Evolutionary conservation across 2,113 vertebrate genomes (phyloP).

Genomic region (Heptranchias perlo): DNA sequence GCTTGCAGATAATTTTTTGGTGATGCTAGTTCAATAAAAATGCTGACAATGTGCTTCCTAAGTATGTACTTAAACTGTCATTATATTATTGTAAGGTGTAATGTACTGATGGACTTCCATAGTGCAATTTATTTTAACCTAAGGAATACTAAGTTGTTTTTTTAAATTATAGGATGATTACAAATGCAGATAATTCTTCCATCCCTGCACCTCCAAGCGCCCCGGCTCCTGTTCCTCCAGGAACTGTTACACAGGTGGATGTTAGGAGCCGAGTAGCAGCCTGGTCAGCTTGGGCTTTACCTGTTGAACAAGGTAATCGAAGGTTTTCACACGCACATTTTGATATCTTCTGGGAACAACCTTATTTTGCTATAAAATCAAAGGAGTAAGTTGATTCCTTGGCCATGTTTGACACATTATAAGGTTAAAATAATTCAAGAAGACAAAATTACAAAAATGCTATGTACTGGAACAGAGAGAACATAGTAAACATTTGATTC

Average conservation of each 20-base stretch:
- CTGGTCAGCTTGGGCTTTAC: conserved; percentile 72
- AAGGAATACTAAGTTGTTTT: not conserved
- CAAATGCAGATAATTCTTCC: conserved; percentile 62
- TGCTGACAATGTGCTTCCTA: not conserved
- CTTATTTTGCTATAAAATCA: not conserved
- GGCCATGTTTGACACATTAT: not conserved
- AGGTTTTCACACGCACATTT: not conserved
- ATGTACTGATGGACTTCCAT: not conserved
- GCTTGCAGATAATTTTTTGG: not conserved
- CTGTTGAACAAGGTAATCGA: conserved; percentile 73
- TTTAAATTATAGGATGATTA: conserved; percentile 68
- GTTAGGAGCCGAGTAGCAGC: conserved; percentile 74
- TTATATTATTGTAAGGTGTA: not conserved
- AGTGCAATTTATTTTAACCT: not conserved
- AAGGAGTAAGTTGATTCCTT: not conserved
- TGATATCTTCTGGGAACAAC: not conserved
- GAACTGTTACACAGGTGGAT: conserved; percentile 66
- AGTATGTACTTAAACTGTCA: not conserved
- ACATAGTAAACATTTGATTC: not conserved
- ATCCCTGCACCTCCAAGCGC: conserved; percentile 81
- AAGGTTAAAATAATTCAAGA: not conserved
- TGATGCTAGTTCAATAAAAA: not conserved
- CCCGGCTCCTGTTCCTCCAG: conserved; percentile 73
- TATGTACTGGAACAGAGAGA: not conserved
- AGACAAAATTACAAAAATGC: not conserved